Evolutionary conservation across 2,113 vertebrate genomes (phyloP).

Genomic region (Takifugu bimaculatus): DNA sequence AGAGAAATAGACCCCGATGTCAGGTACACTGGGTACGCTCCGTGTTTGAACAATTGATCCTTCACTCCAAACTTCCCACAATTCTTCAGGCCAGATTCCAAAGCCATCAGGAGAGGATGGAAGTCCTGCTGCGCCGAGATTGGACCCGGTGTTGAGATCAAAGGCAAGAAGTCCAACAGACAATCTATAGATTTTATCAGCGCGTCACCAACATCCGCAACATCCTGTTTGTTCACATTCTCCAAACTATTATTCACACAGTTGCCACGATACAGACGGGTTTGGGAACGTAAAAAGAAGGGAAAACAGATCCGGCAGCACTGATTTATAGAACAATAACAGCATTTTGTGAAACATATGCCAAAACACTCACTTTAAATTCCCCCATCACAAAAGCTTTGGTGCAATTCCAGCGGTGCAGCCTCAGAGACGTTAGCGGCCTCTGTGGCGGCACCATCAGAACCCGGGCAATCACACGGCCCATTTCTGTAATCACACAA

Average conservation of each 20-base stretch:
- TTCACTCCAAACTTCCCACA: conserved; percentile 18
- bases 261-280: conserved; percentile 9
- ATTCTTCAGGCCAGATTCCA: conserved; percentile 4
- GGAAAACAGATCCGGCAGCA: too few species aligned
- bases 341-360: too few species aligned
- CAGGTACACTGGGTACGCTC: too few species aligned
- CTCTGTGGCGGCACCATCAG: not conserved
- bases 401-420: conserved; percentile 14
- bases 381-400: too few species aligned
- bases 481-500: too few species aligned
- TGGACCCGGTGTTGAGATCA: conserved; percentile 40
- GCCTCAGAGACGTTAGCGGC: conserved; percentile 30
- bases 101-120: conserved; percentile 41
- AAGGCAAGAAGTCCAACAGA: conserved; percentile 35
- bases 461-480: too few species aligned
- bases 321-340: too few species aligned
- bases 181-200: conserved; percentile 40
- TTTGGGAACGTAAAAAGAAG: not conserved
- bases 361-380: too few species aligned
- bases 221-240: conserved; percentile 16
- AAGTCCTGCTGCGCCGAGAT: conserved; percentile 42
- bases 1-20: too few species aligned
- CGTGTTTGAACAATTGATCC: too few species aligned
- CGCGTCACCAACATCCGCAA: conserved; percentile 9
- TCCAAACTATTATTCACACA: conserved; percentile 21